Evolutionary conservation across 2,113 vertebrate genomes (phyloP).

Genomic region (Silurus glanis): DNA sequence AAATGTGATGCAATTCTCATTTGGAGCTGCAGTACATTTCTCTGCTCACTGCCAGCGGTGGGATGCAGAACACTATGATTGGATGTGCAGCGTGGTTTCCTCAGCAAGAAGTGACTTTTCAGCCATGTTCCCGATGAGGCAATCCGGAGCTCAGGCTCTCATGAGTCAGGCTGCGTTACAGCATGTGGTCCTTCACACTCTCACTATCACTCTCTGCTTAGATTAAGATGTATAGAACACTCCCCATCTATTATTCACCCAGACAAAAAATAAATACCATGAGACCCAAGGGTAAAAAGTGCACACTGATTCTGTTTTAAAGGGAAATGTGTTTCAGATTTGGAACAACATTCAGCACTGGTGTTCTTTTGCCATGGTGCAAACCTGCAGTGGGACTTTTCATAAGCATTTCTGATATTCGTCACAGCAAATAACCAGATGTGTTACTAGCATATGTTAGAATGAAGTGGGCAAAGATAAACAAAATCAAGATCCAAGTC

Average conservation of each 20-base stretch:
- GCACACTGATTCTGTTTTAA: neutral
- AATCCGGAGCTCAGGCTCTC: constrained; percentile 7
- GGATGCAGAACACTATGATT: neutral
- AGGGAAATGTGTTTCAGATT: constrained; percentile 5
- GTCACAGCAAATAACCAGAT: neutral
- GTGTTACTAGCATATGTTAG: neutral
- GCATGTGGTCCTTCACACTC: constrained; percentile 6
- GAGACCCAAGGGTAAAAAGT: constrained; percentile 7
- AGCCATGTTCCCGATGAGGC: constrained; percentile 19
- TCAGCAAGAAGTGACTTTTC: constrained; percentile 14
- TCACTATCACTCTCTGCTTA: constrained; percentile 17
- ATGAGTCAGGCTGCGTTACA: constrained; percentile 7
- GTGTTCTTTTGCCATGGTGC: neutral
- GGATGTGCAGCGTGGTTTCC: constrained; percentile 1
- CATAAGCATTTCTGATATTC: neutral
- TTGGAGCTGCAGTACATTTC: neutral
- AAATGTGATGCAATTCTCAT: constrained; percentile 18
- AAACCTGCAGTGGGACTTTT: neutral
- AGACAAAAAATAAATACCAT: neutral
- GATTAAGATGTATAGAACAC: constrained; percentile 27
- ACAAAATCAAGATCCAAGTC: neutral
- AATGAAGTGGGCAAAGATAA: neutral
- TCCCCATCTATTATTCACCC: neutral
- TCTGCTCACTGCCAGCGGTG: neutral
- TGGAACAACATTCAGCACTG: neutral